phyloP scores from a whole-genome alignment of 2,888 invertebrate species.

The Fragum sueziense region DNA sequence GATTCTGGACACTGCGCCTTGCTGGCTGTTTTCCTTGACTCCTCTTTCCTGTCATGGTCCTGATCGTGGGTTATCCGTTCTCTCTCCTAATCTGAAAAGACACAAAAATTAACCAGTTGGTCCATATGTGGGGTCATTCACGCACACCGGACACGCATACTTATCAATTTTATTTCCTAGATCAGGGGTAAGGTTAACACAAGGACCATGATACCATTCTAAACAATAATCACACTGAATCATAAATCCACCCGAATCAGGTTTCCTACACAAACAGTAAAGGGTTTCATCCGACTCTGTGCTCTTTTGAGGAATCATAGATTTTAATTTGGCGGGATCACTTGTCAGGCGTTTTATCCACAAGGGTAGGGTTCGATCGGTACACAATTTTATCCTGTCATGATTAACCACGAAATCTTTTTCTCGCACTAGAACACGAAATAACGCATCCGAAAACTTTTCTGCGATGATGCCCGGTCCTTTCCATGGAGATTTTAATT shows the following conservation, averaged over 20 bases:
- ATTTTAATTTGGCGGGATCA: neutral
- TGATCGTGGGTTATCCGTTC: neutral
- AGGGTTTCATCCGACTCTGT: neutral
- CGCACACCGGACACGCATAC: conserved; percentile 12
- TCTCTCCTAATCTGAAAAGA: neutral
- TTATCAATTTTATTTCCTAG: conserved; percentile 2
- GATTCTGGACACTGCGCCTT: neutral
- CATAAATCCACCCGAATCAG: neutral
- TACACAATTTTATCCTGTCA: conserved; percentile 44
- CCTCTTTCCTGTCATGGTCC: neutral
- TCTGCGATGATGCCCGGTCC: conserved; percentile 46
- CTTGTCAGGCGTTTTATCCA: conserved; percentile 23
- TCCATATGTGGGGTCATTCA: neutral
- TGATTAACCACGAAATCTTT: conserved; percentile 38
- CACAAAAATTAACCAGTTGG: neutral
- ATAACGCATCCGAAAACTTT: conserved; percentile 37
- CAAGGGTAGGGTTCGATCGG: conserved; percentile 24
- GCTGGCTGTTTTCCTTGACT: neutral
- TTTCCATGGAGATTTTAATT: conserved; percentile 47
- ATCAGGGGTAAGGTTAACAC: conserved; percentile 9
- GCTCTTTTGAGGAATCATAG: neutral
- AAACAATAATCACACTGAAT: conserved; percentile 15
- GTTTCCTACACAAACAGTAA: conserved; percentile 5
- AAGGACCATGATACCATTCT: conserved; percentile 14
- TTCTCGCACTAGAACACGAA: conserved; percentile 23